These are phyloP conservation scores for Drosophila vallismaia DNA, from an alignment of 2,888 invertebrate species.

Conservation along the genomic window DNA sequence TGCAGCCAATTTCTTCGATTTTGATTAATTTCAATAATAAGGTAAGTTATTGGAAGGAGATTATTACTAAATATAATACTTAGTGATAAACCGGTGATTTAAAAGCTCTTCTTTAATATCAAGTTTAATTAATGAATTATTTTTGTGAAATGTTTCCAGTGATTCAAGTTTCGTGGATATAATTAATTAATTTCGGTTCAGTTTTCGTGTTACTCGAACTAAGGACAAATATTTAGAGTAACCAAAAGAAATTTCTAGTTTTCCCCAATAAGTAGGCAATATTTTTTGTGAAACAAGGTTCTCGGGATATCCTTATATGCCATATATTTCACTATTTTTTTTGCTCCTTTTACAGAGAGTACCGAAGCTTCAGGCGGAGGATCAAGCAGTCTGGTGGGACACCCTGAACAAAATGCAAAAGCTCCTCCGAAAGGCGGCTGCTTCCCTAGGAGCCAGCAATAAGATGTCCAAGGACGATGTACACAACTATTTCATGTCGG, in stretches of 20 bases:
- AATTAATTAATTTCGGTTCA: neutral
- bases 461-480: constrained; percentile 96
- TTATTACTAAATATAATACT: neutral
- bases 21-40: constrained; percentile 99
- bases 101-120: neutral
- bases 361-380: constrained; percentile 97
- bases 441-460: constrained; percentile 91
- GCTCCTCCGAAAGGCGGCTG: constrained; percentile 94
- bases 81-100: too few relatives aligned
- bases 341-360: constrained; percentile 88
- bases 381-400: constrained; percentile 99
- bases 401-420: constrained; percentile 98
- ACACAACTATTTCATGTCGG: constrained; percentile 99
- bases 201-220: too few relatives aligned
- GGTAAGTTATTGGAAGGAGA: constrained; percentile 85
- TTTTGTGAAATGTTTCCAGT: neutral
- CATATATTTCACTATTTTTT: neutral
- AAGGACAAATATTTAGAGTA: too few relatives aligned
- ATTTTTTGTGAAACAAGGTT: neutral
- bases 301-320: neutral
- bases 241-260: too few relatives aligned
- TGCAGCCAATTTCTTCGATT: constrained; percentile 98
- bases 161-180: neutral
- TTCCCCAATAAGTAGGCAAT: neutral
- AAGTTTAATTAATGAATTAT: neutral